phyloP scores from a whole-genome alignment of 2,888 invertebrate genomes.

The Eristalinus aeneus region DNA sequence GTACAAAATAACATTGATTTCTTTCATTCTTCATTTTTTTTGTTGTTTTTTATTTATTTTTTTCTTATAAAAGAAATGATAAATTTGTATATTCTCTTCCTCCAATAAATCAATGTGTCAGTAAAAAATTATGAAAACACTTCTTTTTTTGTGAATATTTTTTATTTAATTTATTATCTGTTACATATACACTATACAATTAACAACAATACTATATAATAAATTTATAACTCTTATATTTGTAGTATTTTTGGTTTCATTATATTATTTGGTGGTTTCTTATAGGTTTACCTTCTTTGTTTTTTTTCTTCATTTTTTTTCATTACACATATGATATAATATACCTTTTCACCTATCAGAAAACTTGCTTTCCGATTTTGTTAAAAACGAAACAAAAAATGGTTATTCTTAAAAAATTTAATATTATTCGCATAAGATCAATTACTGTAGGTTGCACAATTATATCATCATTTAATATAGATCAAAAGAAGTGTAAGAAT shows the following conservation, averaged over 20 bases:
- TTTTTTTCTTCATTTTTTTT: slow-evolving; percentile 6
- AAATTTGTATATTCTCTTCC: slow-evolving; percentile 64
- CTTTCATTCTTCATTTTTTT: slow-evolving; percentile 41
- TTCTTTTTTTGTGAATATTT: slow-evolving; percentile 44
- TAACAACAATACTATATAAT: slow-evolving; percentile 70
- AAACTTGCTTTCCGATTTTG: slow-evolving; percentile 38
- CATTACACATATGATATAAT: slow-evolving; percentile 61
- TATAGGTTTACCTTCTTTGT: slow-evolving; percentile 18
- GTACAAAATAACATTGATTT: slow-evolving; percentile 70
- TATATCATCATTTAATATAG: slow-evolving; percentile 1
- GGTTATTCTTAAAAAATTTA: slow-evolving; percentile 39
- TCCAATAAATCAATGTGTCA: slow-evolving; percentile 59
- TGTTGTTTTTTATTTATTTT: slow-evolving; percentile 25
- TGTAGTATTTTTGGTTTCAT: slow-evolving; percentile 46
- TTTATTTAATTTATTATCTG: slow-evolving; percentile 66
- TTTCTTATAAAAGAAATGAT: slow-evolving; percentile 69
- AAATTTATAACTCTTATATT: slow-evolving; percentile 65
- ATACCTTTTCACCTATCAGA: slow-evolving; percentile 50
- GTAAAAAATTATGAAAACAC: slow-evolving; percentile 70
- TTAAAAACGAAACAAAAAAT: slow-evolving; percentile 24
- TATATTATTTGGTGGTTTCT: slow-evolving; percentile 60
- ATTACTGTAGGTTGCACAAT: slow-evolving; percentile 62
- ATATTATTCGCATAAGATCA: slow-evolving; percentile 66
- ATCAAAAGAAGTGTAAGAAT: slow-evolving; percentile 24
- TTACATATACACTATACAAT: slow-evolving; percentile 70